Conservation (phyloP, 2,797 vertebrate species). For the Alcedo atthis region DNA sequence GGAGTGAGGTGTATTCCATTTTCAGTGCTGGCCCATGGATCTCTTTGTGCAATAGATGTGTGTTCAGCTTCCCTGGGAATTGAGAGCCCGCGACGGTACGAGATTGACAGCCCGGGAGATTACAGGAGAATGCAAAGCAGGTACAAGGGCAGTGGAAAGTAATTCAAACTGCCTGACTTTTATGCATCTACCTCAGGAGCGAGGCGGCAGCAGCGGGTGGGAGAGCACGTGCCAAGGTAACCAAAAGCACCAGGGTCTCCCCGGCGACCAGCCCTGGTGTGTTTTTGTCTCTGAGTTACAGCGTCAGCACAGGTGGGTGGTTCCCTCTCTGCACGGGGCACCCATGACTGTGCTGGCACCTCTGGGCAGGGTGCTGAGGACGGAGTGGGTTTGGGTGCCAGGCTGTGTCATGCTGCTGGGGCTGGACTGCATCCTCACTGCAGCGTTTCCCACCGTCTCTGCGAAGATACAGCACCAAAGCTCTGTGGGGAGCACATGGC, state of each 20-base stretch:
- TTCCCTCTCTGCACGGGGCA: neutral
- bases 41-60: slow-evolving; percentile 29
- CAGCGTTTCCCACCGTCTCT: fast-evolving
- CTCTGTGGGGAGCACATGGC: neutral
- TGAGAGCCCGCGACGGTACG: neutral
- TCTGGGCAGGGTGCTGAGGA: neutral
- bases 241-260: neutral
- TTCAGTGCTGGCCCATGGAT: neutral
- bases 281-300: neutral
- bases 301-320: fast-evolving
- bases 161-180: slow-evolving; percentile 15
- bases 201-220: fast-evolving
- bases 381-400: neutral
- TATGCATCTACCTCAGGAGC: neutral
- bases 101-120: slow-evolving; percentile 47
- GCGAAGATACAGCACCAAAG: neutral
- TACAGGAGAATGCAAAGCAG: slow-evolving; percentile 46
- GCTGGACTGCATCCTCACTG: fast-evolving
- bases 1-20: slow-evolving; percentile 27
- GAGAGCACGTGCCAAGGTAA: neutral
- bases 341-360: neutral
- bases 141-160: slow-evolving; percentile 16
- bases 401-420: fast-evolving
- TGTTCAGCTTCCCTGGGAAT: slow-evolving; percentile 37
- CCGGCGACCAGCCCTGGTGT: fast-evolving